Base-by-base conservation (phyloP, 2,888 invertebrate species). In the Platerodrilus igneus region DNA sequence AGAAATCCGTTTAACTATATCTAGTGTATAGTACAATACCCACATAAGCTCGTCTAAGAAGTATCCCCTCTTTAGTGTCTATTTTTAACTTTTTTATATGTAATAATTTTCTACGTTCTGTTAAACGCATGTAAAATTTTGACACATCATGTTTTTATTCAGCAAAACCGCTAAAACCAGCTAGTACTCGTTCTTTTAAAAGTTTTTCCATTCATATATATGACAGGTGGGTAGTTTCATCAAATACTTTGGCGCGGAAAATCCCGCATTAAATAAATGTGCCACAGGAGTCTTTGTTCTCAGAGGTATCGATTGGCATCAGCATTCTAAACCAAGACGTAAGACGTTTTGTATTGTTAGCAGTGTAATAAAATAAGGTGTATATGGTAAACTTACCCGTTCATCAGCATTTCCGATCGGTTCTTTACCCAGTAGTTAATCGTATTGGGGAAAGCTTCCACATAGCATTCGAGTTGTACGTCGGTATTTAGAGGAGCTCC, bases 401-500 rank as follows among this genome's bases (percentile, higher is more conserved):
- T 85, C 13, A 88, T 71, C n/a, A 88, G 70, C 84, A 87, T 86
- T 66, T 86, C 86, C 11, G 76, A 77, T 33, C 79, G 67, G 60
- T 84, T 83, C 67, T 83, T 85, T 59, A 84, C 77, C 87, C 88
- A 88, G 65, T 86, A 87, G 71, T 86, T 81, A 59, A 81, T 77
- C 37, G 81, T 78, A 59, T 77, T 75, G 57, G 91, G 91, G 58
- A 84, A 88, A 1, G 91, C 90, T 62, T 92, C 91, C 34, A 91
- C 88, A 66, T 84, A 82, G 63, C 92, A 92, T 63, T 89, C 85
- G 23, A 92, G 71, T 53, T 85, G 83, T 20, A 92, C 89, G 64
- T 90, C 86, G 0, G 87, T 88, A 34, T 86, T 86, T 22, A 89
- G 69, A 2, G 90, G 90, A 1, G 90, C 86, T 10, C 92, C 91